These are phyloP conservation scores for Tapera naevia DNA, from an alignment of 2,797 vertebrate genomes.

Conservation along the genomic window DNA sequence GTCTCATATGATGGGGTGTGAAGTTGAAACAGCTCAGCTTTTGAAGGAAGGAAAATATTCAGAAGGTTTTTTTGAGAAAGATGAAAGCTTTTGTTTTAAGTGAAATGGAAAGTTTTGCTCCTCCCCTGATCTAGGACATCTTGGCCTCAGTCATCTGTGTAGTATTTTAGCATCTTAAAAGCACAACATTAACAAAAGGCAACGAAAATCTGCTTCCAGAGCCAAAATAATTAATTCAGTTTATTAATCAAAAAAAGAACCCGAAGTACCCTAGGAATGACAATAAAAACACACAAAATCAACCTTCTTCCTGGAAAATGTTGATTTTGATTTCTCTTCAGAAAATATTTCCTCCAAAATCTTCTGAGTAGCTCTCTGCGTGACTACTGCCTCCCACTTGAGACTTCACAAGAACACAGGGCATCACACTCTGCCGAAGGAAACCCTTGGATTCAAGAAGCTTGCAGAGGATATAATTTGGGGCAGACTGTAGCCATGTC, in stretches of 20 bases:
- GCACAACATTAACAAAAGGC: neutral
- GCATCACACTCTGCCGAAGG: neutral
- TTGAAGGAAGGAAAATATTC: neutral
- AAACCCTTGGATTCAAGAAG: neutral
- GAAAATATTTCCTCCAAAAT: neutral
- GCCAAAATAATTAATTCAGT: neutral
- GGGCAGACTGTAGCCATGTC: neutral
- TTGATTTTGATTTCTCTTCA: neutral
- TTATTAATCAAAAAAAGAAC: neutral
- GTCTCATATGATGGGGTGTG: neutral
- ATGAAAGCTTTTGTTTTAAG: neutral
- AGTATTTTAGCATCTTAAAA: neutral
- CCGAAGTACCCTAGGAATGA: neutral
- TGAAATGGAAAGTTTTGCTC: conserved; percentile 20
- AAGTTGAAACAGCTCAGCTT: conserved; percentile 13
- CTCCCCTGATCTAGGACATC: neutral
- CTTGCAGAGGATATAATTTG: neutral
- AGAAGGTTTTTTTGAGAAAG: neutral
- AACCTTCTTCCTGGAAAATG: neutral
- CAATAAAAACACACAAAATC: neutral
- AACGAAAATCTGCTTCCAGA: neutral
- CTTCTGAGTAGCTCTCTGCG: neutral
- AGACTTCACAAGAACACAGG: neutral
- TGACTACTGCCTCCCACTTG: neutral
- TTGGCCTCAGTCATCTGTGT: neutral